These are phyloP conservation scores for Huso huso DNA, from an alignment of 2,797 vertebrate species.

Conservation along the genomic window DNA sequence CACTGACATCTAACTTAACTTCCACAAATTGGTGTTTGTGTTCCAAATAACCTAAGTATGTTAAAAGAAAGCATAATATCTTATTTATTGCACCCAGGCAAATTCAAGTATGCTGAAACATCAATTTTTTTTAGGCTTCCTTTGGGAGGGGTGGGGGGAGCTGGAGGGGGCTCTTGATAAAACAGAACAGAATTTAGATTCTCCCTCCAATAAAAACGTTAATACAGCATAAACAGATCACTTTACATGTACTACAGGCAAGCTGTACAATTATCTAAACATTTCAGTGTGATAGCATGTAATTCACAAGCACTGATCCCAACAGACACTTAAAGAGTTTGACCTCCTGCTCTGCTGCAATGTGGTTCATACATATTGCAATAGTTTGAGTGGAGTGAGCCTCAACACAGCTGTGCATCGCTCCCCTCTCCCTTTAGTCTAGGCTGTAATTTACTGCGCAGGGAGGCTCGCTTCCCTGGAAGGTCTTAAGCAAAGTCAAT, in stretches of 20 bases:
- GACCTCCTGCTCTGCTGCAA: conserved; percentile 61
- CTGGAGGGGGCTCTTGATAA: no score
- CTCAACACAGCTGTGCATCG: conserved; percentile 54
- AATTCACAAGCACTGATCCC: conserved; percentile 53
- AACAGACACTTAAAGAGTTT: conserved; percentile 67
- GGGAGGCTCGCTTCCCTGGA: conserved; percentile 23
- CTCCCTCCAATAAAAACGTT: conserved; percentile 15
- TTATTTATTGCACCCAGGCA: no score
- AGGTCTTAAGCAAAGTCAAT: conserved; percentile 46
- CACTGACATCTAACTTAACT: no score
- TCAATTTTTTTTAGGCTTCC: no score
- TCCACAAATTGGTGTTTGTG: no score
- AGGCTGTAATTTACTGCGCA: conserved; percentile 48
- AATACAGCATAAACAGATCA: conserved; percentile 26
- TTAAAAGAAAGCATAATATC: no score
- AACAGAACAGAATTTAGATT: conserved; percentile 3
- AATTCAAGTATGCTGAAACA: no score
- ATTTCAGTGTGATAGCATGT: conserved; percentile 44
- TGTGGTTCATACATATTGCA: conserved; percentile 70
- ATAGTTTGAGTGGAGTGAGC: conserved; percentile 52
- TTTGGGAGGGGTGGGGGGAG: no score
- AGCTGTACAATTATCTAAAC: conserved; percentile 44
- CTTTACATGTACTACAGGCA: conserved; percentile 36
- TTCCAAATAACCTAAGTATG: no score
- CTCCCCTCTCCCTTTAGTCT: conserved; percentile 36